Evolutionary conservation across 2,888 invertebrate species (phyloP), one percentile per base, ranked within the genome.

Genomic region (Drosophila glabriapex): DNA sequence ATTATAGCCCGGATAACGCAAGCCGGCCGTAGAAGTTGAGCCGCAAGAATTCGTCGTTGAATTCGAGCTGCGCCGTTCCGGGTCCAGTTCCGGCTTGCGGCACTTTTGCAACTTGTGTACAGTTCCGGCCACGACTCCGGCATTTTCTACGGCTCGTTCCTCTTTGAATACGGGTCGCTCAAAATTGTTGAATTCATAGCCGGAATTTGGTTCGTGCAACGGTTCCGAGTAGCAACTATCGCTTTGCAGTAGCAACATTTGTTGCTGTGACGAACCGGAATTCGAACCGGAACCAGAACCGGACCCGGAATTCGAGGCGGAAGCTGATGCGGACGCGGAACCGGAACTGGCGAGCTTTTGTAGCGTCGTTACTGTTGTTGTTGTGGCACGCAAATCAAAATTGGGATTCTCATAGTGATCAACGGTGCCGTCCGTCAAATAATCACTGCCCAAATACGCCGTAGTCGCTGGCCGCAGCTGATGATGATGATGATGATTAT

Each of bases 101-200:
- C 66, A 58, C 46, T 80, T 46, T 85, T 7, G 41, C 29, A 7
- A 69, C 25, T 72, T 85, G 5, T 64, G 68, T 10, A 49, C 53
- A 28, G 53, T 41, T 58, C 54, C 22, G 0, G 52, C 35, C 9
- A n/a, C n/a, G 16, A 25, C 6, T 71, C 72, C 14, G 46, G 35
- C 6, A 59, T 70, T 4, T 37, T 56, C 37, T 28, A 25, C 16
- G 22, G 71, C 72, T 52, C 78, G 75, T 2, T 76, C 83, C 2
- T 76, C 83, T 12, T 83, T 85, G 74, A 94, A 94, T 67, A 94
- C 94, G 4, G 95, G 95, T 43, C 96, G 94, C 80, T 96, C 96
- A 76, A 95, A 95, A 75, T 94, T 94, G 55, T 95, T 95, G 79
- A 95, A 95, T 52, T 93, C 93, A 75, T 91, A 93, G 46, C 84